Base-by-base conservation (phyloP, 2,113 vertebrate species). In the Ophthalmolycus amberensis region DNA sequence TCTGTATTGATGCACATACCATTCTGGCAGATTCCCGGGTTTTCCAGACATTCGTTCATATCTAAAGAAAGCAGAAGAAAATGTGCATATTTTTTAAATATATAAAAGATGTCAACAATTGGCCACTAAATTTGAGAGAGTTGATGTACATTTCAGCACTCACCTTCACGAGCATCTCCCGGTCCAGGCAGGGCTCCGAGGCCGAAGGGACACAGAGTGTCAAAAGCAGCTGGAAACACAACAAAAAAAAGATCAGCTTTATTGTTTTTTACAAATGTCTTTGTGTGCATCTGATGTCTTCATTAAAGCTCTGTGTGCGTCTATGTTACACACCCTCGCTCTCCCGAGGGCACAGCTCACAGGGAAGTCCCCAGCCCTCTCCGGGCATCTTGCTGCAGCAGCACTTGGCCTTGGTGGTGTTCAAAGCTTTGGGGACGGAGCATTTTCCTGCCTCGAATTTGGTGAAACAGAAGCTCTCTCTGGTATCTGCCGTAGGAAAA, bases 281-380 rank as follows among this genome's bases (percentile, higher is more conserved):
- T 38, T 8, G 2, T 38, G 20, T 71, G 58, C 0, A 18, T 72
- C 27, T 40, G 4, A 14, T 72, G 44, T 67, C 12, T 68, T 29
- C 59, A 67, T 75, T 25, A 5, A 58, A 25, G 18, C 22, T 25
- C 2, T 70, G 48, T 69, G 42, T 32, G 27, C 38, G 66, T 75
- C 5, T 52, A 64, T 8, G 12, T 29, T 68, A 62, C 96, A 86
- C 82, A 99, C 97, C 96, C 0, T 97, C 97, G 0, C 77, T 95
- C 40, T 97, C 95, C 65, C 95, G 94, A 0, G 98, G 98, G 75
- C 97, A 98, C 77, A 98, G 96, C 86, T 99, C 97, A 1, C 98
- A 99, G n/a, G 98, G 98, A 15, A 97, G 96, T 0, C 97, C 97
- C 98, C 97, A 98, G 18, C 97, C 98, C 85, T 98, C 96, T 0